phyloP scores from a whole-genome alignment of 37 sponge, comb jelly and placozoan species.

The Amphimedon queenslandica region DNA sequence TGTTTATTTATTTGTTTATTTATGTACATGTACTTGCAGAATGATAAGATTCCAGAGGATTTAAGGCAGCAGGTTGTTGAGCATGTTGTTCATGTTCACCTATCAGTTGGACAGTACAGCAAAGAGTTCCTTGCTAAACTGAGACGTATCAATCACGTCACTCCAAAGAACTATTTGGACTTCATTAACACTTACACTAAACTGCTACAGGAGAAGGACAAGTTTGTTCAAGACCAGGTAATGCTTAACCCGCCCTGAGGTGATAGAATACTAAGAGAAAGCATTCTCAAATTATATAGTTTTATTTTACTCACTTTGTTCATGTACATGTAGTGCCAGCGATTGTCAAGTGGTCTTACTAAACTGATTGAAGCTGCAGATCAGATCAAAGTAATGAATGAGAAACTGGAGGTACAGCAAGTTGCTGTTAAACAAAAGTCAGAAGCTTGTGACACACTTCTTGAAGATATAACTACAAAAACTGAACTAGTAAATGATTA shows the following conservation, averaged over 20 bases:
- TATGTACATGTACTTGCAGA: slow-evolving; percentile 36
- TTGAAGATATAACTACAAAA: slow-evolving; percentile 81
- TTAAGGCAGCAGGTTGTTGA: slow-evolving; percentile 69
- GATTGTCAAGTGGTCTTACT: slow-evolving; percentile 86
- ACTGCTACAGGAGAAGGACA: slow-evolving; percentile 89
- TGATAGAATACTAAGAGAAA: not conserved
- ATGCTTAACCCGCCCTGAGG: not conserved
- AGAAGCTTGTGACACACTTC: slow-evolving; percentile 83
- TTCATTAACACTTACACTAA: slow-evolving; percentile 87
- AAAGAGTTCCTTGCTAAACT: slow-evolving; percentile 83
- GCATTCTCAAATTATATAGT: too few relatives aligned
- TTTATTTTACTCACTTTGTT: not conserved
- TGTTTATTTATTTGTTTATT: too few relatives aligned
- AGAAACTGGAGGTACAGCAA: slow-evolving; percentile 93
- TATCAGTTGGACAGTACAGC: slow-evolving; percentile 82
- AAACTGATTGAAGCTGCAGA: slow-evolving; percentile 92
- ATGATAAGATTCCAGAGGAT: slow-evolving; percentile 82
- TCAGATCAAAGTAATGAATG: slow-evolving; percentile 87
- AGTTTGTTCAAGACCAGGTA: slow-evolving; percentile 72
- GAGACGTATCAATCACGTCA: slow-evolving; percentile 94
- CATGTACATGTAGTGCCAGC: slow-evolving; percentile 73
- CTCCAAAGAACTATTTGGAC: slow-evolving; percentile 99
- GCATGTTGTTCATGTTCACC: slow-evolving; percentile 95
- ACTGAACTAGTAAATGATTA: slow-evolving; percentile 32
- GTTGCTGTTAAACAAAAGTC: slow-evolving; percentile 93